Conservation (phyloP, 2,113 vertebrate genomes). For the Aviceda subcristata region DNA sequence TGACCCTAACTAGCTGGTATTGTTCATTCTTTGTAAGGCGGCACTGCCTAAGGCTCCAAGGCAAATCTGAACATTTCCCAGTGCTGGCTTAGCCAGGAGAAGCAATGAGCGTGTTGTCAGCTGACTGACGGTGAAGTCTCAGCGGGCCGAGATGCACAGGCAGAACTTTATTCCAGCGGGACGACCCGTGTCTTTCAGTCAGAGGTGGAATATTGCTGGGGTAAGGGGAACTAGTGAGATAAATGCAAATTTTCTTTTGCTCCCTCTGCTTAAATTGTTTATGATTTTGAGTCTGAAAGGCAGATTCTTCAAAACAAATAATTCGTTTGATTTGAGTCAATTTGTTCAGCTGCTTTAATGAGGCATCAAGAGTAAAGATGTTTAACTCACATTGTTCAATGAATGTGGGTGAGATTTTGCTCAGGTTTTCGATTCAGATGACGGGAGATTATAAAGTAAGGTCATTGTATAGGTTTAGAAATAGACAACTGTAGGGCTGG, state of each 20-base stretch:
- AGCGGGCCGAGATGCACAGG: background rate
- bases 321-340: background rate
- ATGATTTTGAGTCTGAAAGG: background rate
- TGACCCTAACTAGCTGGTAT: fast-evolving
- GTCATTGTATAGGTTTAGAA: background rate
- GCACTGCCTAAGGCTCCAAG: background rate
- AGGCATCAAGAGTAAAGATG: background rate
- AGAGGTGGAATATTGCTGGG: background rate
- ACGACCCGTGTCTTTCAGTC: background rate
- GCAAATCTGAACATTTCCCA: background rate
- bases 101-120: background rate
- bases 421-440: background rate
- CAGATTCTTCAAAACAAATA: background rate
- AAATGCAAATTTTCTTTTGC: background rate
- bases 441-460: background rate
- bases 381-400: background rate
- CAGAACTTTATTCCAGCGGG: background rate
- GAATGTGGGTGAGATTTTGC: background rate
- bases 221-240: background rate
- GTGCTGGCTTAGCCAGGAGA: background rate
- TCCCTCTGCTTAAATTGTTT: background rate
- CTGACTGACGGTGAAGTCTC: background rate
- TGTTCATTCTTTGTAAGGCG: background rate
- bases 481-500: background rate
- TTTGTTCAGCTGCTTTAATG: background rate